Base-by-base conservation (phyloP, 2,888 invertebrate genomes). In the Heliconius erato region DNA sequence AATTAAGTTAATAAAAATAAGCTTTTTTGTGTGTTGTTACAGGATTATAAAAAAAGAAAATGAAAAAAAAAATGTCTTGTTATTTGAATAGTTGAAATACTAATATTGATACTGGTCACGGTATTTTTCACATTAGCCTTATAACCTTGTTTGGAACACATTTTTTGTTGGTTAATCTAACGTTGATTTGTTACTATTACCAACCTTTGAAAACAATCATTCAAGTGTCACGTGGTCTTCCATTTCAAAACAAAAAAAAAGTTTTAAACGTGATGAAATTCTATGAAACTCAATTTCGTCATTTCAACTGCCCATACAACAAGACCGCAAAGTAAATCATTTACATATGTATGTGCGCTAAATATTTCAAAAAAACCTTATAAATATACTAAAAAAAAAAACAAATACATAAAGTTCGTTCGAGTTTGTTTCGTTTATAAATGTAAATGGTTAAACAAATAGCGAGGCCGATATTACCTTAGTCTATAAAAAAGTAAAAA, bases 401-500 rank as follows among this genome's bases (percentile, higher is more conserved):
- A 44, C 3, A 72, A 72, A 26, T 26, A 72, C 16, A 71, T 44
- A 72, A 44, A 72, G 7, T 72, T 44, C 44, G 26, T 72, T 72
- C 44, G 44, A 44, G 26, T 44, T 71, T 35, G 14, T 40, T 76
- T 40, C 35, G 14, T 19, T 35, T 59, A 32, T n/a, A 35, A n/a
- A 54, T 35, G 12, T 28, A 59, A 63, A 63, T n/a, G 16, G 40
- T n/a, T 63, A 26, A 76, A 76, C n/a, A 63, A 63, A 63, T 32
- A 59, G 35, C 59, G 40, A 72, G 72, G 26, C 71, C 72, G 71
- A 76, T 44, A 71, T 40, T 35, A 72, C 1, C 26, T 72, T 59
- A 79, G 40, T 32, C 63, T 72, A 72, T 40, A 79, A 44, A 71
- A 71, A 40, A 69, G 23, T n/a, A 12, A n/a, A 23, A 71, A 35